phyloP scores from a whole-genome alignment of 2,888 invertebrate species.

The Brachyopa scutellaris region DNA sequence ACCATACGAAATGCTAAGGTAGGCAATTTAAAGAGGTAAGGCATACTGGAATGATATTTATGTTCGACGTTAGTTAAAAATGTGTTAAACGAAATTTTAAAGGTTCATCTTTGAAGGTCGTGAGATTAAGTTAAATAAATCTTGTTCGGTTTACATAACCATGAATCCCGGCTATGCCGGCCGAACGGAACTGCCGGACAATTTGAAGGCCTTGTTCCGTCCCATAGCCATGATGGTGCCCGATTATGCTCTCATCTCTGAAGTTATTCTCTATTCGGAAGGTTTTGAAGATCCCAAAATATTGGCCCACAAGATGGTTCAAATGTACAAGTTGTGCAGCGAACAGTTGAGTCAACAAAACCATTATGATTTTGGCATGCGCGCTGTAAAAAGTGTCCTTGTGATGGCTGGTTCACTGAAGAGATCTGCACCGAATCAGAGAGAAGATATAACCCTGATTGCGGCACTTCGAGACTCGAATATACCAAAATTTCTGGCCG shows the following conservation, averaged over 20 bases:
- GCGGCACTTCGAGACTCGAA: conserved; percentile 94
- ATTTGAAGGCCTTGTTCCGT: conserved; percentile 92
- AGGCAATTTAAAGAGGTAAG: conserved; percentile 83
- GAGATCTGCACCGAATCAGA: conserved; percentile 91
- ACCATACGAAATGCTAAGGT: conserved; percentile 94
- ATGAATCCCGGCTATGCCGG: conserved; percentile 97
- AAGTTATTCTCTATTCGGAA: conserved; percentile 96
- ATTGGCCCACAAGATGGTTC: conserved; percentile 95
- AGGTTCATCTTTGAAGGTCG: conserved; percentile 95
- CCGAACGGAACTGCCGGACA: conserved; percentile 93
- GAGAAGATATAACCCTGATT: conserved; percentile 92
- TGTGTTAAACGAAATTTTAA: too few species aligned
- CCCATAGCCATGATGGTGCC: conserved; percentile 97
- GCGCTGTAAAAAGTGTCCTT: conserved; percentile 95
- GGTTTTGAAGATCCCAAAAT: conserved; percentile 94
- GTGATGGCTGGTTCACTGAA: conserved; percentile 96
- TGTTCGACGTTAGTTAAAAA: too few species aligned
- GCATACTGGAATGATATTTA: not conserved
- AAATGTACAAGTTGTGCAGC: conserved; percentile 95
- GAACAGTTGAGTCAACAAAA: conserved; percentile 96
- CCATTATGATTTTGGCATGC: conserved; percentile 96
- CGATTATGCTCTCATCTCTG: conserved; percentile 93
- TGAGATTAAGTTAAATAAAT: conserved; percentile 90
- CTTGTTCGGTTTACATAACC: conserved; percentile 93
- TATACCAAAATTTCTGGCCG: conserved; percentile 93